Conservation (phyloP, 2,888 invertebrate species). For the Synergus itoensis region DNA sequence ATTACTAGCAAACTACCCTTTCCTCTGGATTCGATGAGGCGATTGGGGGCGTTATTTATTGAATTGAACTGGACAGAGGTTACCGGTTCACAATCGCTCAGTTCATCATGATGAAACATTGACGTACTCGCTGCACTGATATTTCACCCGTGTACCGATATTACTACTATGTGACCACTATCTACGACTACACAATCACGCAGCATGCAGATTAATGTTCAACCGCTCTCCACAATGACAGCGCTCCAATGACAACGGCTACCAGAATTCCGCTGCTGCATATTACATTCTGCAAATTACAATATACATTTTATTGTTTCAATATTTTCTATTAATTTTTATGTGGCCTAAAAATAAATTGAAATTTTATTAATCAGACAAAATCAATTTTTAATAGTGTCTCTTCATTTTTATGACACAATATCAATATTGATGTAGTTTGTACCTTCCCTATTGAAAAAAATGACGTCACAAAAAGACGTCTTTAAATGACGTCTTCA, state of each 20-base stretch:
- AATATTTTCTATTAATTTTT: no score
- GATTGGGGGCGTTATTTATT: constrained; percentile 61
- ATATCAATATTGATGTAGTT: no score
- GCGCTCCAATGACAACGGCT: background rate
- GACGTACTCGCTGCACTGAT: constrained; percentile 52
- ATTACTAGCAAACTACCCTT: constrained; percentile 50
- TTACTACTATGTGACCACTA: background rate
- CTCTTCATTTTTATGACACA: no score
- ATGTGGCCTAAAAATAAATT: no score
- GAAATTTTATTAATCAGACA: no score
- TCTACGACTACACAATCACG: background rate
- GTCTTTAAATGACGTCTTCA: no score
- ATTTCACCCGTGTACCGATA: constrained; percentile 31
- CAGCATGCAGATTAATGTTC: constrained; percentile 17
- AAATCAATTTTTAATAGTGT: no score
- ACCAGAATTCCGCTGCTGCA: background rate
- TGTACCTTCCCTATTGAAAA: no score
- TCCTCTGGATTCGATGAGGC: constrained; percentile 46
- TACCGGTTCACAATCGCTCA: constrained; percentile 58
- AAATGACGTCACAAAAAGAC: no score
- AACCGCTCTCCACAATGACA: background rate
- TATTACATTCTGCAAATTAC: background rate
- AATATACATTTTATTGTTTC: background rate
- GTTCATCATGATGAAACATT: constrained; percentile 64
- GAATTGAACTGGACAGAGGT: constrained; percentile 60